Percentiles rank a stretch among this genome's conserved stretches.
phyloP scores from a whole-genome alignment of 2,797 vertebrate genomes.

The Clamator glandarius region DNA sequence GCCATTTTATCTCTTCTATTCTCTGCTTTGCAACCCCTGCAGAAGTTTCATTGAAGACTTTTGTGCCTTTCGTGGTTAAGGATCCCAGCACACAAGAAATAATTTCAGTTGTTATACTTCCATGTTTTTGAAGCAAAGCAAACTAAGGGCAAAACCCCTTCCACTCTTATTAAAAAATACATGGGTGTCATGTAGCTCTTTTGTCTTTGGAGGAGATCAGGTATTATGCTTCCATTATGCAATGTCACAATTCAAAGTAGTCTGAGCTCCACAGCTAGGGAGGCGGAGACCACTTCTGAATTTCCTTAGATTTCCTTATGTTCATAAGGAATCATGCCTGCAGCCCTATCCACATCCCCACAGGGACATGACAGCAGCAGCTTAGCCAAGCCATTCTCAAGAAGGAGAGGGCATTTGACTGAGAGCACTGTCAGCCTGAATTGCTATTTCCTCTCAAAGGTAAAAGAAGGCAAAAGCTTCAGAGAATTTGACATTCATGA shows the following conservation, averaged over 20 bases:
- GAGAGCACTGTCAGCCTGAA: not conserved
- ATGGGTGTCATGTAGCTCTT: not conserved
- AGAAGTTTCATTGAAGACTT: conserved; percentile 30
- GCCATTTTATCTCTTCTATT: not conserved
- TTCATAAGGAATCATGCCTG: not conserved
- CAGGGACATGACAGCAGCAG: not conserved
- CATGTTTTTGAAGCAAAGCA: not conserved
- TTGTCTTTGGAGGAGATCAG: not conserved
- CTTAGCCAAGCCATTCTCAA: not conserved
- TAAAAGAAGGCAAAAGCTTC: not conserved
- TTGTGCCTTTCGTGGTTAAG: not conserved
- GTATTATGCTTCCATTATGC: not conserved
- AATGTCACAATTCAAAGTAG: not conserved
- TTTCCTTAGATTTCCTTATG: not conserved
- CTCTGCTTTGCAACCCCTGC: not conserved
- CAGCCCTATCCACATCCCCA: not conserved
- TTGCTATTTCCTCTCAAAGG: not conserved
- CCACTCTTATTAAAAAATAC: not conserved
- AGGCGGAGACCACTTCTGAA: not conserved
- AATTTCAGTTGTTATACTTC: not conserved
- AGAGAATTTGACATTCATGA: not conserved
- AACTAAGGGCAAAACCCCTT: not conserved
- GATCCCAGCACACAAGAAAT: not conserved
- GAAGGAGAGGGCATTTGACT: not conserved
- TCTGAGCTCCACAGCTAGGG: not conserved